These are phyloP conservation scores for Lepidotrigona ventralis DNA, from an alignment of 1,140 invertebrate species.

Conservation along the genomic window DNA sequence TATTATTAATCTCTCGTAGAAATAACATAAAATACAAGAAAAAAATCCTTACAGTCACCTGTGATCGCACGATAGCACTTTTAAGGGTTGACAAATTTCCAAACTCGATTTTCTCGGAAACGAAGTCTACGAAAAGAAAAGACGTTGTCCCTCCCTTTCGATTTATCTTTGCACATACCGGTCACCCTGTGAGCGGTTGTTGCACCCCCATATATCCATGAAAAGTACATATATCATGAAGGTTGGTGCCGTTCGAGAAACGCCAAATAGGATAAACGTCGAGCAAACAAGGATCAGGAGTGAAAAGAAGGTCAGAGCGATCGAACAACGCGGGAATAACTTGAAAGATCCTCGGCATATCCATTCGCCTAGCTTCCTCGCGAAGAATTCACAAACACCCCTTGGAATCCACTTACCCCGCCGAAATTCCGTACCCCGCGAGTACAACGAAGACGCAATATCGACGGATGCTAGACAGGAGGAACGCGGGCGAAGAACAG, in stretches of 20 bases:
- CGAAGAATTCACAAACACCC: conserved; percentile 9
- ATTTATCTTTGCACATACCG: too few species aligned
- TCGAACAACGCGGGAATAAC: neutral
- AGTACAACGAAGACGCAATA: neutral
- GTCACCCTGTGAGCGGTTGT: too few species aligned
- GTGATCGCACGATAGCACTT: too few species aligned
- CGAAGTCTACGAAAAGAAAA: too few species aligned
- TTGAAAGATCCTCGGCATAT: neutral
- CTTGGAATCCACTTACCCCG: neutral
- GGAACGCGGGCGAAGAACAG: neutral
- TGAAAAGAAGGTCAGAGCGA: conserved; percentile 6
- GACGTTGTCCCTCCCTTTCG: too few species aligned
- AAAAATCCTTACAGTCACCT: too few species aligned
- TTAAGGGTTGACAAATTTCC: too few species aligned
- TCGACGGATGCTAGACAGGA: too few species aligned
- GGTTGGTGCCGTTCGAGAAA: neutral
- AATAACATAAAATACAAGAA: too few species aligned
- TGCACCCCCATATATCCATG: neutral
- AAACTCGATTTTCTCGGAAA: too few species aligned
- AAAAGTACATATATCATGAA: neutral
- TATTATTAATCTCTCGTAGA: too few species aligned
- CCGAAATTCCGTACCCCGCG: neutral
- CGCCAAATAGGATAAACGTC: neutral
- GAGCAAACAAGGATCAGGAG: neutral
- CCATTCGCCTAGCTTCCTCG: neutral